Base-by-base conservation (phyloP, 1,140 invertebrate species). In the Mercenaria mercenaria region DNA sequence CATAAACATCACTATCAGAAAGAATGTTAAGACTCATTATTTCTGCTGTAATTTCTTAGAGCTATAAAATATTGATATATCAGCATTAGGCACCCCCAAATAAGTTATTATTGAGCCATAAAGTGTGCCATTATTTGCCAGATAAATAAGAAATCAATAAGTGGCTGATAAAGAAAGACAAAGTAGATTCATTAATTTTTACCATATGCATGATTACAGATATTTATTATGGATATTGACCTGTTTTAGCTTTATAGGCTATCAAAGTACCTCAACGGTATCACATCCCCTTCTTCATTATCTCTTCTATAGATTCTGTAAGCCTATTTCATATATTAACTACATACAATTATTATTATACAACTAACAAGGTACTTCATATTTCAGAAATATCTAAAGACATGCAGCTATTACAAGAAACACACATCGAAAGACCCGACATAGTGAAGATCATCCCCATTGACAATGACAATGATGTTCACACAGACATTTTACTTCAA, bases 341-440 rank as follows among this genome's bases (percentile, higher is more conserved):
- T n/a, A n/a, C n/a, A n/a, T n/a, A n/a, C n/a, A n/a, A n/a, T n/a
- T n/a, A n/a, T n/a, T n/a, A n/a, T n/a, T n/a, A n/a, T n/a, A n/a
- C n/a, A n/a, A n/a, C n/a, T n/a, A n/a, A n/a, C n/a, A n/a, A n/a
- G n/a, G n/a, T n/a, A n/a, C n/a, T n/a, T n/a, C n/a, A n/a, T n/a
- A 47, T 72, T 84, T 84, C 82, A 84, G 82, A 84, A 72, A 52
- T 72, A 47, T n/a, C 34, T 20, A 50, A 50, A 34, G 64, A 52
- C 47, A 1, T 10, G 13, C 11, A 32, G 15, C 34, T 20, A n/a
- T 6, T 11, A 41, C 23, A 32, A 23, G 56, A 64, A 67, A 43
- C 32, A 41, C 0, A 69, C 43, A 6, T 74, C 4, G 67, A 84
- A 52, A 32, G 29, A 37, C 82, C 82, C 32, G 47, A 47, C 3